Conservation (phyloP, 1,140 invertebrate genomes). For the Brachionus plicatilis region DNA sequence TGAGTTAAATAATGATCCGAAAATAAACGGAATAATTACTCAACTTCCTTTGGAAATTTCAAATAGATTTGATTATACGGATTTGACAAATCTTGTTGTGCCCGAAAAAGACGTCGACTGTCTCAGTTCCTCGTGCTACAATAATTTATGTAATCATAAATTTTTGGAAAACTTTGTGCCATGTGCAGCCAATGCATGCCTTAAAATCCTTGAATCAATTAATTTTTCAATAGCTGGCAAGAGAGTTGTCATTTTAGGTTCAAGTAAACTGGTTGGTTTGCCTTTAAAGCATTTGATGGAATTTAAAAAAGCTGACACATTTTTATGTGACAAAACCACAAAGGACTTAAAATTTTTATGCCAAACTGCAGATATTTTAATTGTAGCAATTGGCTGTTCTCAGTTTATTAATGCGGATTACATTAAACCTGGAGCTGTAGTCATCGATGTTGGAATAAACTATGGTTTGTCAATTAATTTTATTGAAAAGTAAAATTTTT, state of each 20-base stretch:
- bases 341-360: conserved; percentile 68
- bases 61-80: conserved; percentile 73
- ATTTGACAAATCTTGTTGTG: conserved; percentile 76
- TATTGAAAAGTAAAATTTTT: not conserved
- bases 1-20: conserved; percentile 73
- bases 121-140: conserved; percentile 86
- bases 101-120: conserved; percentile 91
- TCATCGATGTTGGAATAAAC: conserved; percentile 98
- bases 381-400: conserved; percentile 85
- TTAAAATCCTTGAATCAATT: conserved; percentile 76
- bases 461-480: conserved; percentile 42
- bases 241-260: conserved; percentile 83
- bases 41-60: conserved; percentile 80
- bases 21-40: conserved; percentile 89
- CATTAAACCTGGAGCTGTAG: conserved; percentile 94
- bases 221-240: conserved; percentile 70
- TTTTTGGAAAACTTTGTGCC: conserved; percentile 71
- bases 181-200: conserved; percentile 83
- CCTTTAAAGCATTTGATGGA: conserved; percentile 65
- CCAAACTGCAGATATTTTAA: conserved; percentile 78
- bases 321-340: conserved; percentile 90
- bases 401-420: conserved; percentile 87
- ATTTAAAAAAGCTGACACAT: conserved; percentile 75
- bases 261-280: conserved; percentile 95
- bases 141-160: conserved; percentile 67